A percentile compares a stretch with the other conserved stretches of the same genome.
phyloP scores from a whole-genome alignment of 1,140 invertebrate genomes.

The Psilanteris sp. region DNA sequence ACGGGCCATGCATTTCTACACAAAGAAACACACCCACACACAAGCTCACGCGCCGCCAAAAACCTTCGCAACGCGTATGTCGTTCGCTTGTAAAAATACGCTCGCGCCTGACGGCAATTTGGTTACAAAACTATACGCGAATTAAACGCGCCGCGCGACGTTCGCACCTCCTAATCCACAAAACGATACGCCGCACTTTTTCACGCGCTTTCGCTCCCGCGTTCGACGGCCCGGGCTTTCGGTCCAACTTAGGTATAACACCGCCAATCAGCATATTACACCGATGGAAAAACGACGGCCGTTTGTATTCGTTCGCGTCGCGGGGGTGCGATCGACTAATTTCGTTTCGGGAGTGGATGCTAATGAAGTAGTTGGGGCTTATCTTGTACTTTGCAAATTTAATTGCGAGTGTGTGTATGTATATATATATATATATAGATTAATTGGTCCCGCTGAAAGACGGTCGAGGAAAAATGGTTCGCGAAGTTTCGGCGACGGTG shows the following conservation, averaged over 20 bases:
- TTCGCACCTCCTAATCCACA: conserved; percentile 55
- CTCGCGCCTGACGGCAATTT: conserved; percentile 64
- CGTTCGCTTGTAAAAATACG: conserved; percentile 73
- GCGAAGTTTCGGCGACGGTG: neutral
- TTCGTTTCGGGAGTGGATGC: conserved; percentile 24
- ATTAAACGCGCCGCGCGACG: conserved; percentile 59
- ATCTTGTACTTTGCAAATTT: conserved; percentile 22
- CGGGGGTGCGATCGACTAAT: conserved; percentile 13
- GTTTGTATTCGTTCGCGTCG: conserved; percentile 10
- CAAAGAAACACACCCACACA: conserved; percentile 19
- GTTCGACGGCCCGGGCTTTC: conserved; percentile 13
- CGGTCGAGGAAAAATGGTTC: neutral
- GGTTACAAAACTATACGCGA: conserved; percentile 63
- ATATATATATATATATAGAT: neutral
- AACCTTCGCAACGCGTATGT: conserved; percentile 54
- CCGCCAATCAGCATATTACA: conserved; percentile 34
- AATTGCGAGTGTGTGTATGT: neutral
- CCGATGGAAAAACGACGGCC: conserved; percentile 23
- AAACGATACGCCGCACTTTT: conserved; percentile 36
- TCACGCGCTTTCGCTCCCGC: conserved; percentile 12
- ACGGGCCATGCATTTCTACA: conserved; percentile 10
- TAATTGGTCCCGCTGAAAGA: neutral
- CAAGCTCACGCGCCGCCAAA: conserved; percentile 45
- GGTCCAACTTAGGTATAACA: conserved; percentile 32
- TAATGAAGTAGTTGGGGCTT: conserved; percentile 31